Evolutionary conservation across 2,888 invertebrate genomes (phyloP).

Genomic region (Meganola albula): DNA sequence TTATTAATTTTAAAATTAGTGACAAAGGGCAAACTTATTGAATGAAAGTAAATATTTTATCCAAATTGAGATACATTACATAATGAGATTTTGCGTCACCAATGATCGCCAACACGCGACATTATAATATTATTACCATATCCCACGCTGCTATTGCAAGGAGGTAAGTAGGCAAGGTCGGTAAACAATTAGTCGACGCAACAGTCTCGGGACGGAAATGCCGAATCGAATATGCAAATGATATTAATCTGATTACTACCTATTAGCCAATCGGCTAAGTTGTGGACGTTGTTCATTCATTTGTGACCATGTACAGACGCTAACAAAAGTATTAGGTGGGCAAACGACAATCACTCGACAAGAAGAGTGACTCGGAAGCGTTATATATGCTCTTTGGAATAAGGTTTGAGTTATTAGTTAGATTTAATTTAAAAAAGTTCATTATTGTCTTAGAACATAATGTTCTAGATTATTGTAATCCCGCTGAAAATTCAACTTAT

Average conservation of each 20-base stretch:
- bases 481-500: no score
- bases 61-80: slow-evolving; percentile 13
- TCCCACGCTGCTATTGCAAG: slow-evolving; percentile 45
- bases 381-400: no score
- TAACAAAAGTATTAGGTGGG: slow-evolving; percentile 10
- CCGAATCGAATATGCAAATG: slow-evolving; percentile 68
- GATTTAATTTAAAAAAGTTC: no score
- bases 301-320: slow-evolving; percentile 50
- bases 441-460: no score
- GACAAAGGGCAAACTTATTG: slow-evolving; percentile 15
- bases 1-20: no score
- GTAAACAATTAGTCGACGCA: slow-evolving; percentile 50
- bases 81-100: slow-evolving; percentile 37
- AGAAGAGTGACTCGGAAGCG: no score
- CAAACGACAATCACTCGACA: no score
- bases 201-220: slow-evolving; percentile 59
- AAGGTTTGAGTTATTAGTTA: no score
- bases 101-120: slow-evolving; percentile 37
- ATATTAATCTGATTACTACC: slow-evolving; percentile 46
- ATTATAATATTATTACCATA: slow-evolving; percentile 28
- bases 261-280: slow-evolving; percentile 43
- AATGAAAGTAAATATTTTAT: slow-evolving; percentile 6
- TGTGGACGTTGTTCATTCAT: slow-evolving; percentile 61
- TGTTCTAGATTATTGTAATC: no score
- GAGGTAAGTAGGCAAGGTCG: slow-evolving; percentile 51